Evolutionary conservation across 2,797 vertebrate species (phyloP), one percentile per base, ranked within the genome.

Genomic region (Falco novaeseelandiae): DNA sequence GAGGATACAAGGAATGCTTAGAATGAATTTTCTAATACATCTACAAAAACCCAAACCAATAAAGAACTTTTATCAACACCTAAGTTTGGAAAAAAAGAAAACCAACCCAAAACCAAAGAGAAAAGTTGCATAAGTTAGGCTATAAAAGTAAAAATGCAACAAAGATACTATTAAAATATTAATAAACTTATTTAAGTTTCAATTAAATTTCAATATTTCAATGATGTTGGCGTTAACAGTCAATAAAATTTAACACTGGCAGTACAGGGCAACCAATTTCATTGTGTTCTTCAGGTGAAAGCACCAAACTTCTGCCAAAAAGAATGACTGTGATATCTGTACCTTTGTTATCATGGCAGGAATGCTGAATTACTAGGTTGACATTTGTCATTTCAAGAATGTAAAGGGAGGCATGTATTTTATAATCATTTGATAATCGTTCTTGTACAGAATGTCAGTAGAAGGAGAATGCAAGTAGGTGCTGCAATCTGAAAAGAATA

Each of bases 41-140:
- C 3, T 19, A 10, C 52, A 82, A 76, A 78, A 65, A 6, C 17
- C 0, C 2, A 61, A 6, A 17, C 0, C 2, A 12, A 3, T 48
- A 66, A 89, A 81, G 14, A 70, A 36, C 17, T 70, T 92, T 25
- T 26, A 51, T 44, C n/a, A 40, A 40, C 13, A 21, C 3, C 7
- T 42, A 46, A 23, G 2, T 77, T 7, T 36, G 29, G 6, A 6
- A 2, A 26, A 51, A 63, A 83, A 42, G 6, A 0, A 13, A 48
- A 62, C 14, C 10, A 17, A 38, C 5, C 1, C 3, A 16, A 18
- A 48, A 61, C 1, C 19, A 71, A 78, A 63, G 2, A 42, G 1
- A 10, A n/a, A 67, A 86, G 10, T 30, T 34, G 8, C 58, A 55
- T 2, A 80, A 8, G 2, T 89, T 71, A n/a, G 29, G 5, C 11